Evolutionary conservation across 1,140 invertebrate species (phyloP), one percentile per base, ranked within the genome.

Genomic region (Zaprionus ghesquierei): DNA sequence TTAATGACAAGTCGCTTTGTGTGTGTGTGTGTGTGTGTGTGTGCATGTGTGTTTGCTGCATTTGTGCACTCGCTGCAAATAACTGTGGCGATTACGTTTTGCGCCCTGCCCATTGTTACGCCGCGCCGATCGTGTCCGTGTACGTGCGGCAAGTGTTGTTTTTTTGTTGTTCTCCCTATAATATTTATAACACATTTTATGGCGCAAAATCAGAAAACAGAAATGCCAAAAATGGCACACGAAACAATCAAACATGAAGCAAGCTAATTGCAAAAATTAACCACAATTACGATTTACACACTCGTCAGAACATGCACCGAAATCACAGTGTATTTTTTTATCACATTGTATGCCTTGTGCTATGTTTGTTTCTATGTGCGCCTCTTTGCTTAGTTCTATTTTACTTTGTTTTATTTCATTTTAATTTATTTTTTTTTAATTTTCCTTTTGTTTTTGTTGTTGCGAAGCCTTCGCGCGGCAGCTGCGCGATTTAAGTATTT

Each of bases 71-170:
- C 59, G 59, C 51, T 63, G 31, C 70, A 70, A 51, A 71, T 78
- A 79, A 55, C 71, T 55, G 13, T 50, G n/a, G 46, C 41, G 59
- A 35, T 73, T 72, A 46, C 65, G 61, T 61, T n/a, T n/a, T 75
- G 54, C 55, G 56, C 46, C 38, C 66, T 68, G 41, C 9, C 3
- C 9, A 61, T 69, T 50, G 54, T 60, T 51, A 60, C 44, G 29
- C 60, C 50, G 53, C 58, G 62, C 51, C 27, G 49, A 60, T 72
- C 50, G 63, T 68, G 23, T 41, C 35, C 35, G 15, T 66, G 82
- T 76, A 86, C 81, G 81, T 86, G 77, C 77, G 76, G 44, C 66
- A 49, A 23, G 61, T 41, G 61, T 41, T 65, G 44, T 77, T 73
- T 69, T 6, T 38, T 38, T 41, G 0, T 8, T 29, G 6, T 65